Evolutionary conservation across 2,888 invertebrate species (phyloP), one percentile per base, ranked within the genome.

Genomic region (Scotopteryx bipunctaria): DNA sequence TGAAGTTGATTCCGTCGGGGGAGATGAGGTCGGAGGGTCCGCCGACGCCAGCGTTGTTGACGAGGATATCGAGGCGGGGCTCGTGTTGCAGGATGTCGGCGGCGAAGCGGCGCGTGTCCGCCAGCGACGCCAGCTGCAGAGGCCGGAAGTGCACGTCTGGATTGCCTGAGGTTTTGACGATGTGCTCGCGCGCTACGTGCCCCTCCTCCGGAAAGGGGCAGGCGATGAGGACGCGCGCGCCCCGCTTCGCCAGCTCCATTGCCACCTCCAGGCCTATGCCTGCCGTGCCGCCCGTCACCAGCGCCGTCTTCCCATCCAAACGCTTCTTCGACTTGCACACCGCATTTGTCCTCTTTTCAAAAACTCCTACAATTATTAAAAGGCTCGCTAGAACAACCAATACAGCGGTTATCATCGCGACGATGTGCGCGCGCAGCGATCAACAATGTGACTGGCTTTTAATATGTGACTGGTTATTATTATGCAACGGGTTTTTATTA

Each of bases 1-100:
- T 95, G 58, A 93, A 83, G 74, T 97, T 96, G 52, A 98, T 81
- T 0, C 95, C 95, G 69, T 98, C 97, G 62, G 93, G 92, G 15
- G 95, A 95, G 6, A 13, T 19, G 2, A 1, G 9, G 3, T 21
- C 19, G 47, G 91, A 83, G 1, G 50, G 53, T 1, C 75, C 92
- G 3, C 94, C 92, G 0, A 94, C 94, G 1, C 97, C 97, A 0
- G 97, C 97, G 74, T 97, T 98, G 74, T 97, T 97, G 38, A 98
- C 92, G 4, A 98, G 83, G 4, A 97, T 94, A 76, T 97, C 94
- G 50, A 98, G 78, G 67, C 92, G 91, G 3, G 88, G 71, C 82
- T 96, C 95, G 0, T 91, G 93, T 61, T 91, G 88, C 23, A 93
- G 89, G 25, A 97, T 92, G 53, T 94, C 93, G 5, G 92, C 92